Base-by-base conservation (phyloP, 1,140 invertebrate species). In the Samia ricini region DNA sequence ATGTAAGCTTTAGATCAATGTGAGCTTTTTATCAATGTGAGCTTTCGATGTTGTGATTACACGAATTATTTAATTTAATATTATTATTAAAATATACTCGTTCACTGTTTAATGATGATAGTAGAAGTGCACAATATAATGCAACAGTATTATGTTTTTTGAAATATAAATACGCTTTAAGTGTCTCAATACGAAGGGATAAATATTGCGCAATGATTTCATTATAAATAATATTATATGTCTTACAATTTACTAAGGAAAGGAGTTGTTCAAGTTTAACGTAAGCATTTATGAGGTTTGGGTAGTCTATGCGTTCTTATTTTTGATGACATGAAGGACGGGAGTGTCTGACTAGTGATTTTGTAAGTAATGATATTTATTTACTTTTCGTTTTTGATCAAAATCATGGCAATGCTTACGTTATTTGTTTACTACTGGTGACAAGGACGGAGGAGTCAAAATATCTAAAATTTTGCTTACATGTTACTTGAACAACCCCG, bases 1-100 rank as follows among this genome's bases (percentile, higher is more conserved):
- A 68, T n/a, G n/a, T n/a, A n/a, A n/a, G n/a, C n/a, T n/a, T n/a
- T n/a, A 68, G 52, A 54, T 70, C 61, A 61, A 66, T 63, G 66
- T 61, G 50, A 64, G 79, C 77, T 77, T 79, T 77, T 19, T 10
- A 36, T 24, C n/a, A 56, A 57, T 60, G 51, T 63, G 42, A 60
- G 66, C 66, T 68, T 68, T 68, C 57, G 68, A 74, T 82, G 77
- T 84, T 66, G 69, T 80, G 64, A 64, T 51, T 29, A 64, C 42
- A 71, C 51, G 60, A 55, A 15, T 42, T 10, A 42, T 42, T 15
- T 1, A 42, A 42, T 8, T 42, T 42, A 42, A 42, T 42, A 42
- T 42, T 42, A 4, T 15, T 26, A 8, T 26, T 12, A 42, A 3
- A 8, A 42, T 15, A 12, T 1, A 42, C 4, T 12, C 8, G 33